Conservation (phyloP, 2,113 vertebrate genomes). For the Saccopteryx leptura region DNA sequence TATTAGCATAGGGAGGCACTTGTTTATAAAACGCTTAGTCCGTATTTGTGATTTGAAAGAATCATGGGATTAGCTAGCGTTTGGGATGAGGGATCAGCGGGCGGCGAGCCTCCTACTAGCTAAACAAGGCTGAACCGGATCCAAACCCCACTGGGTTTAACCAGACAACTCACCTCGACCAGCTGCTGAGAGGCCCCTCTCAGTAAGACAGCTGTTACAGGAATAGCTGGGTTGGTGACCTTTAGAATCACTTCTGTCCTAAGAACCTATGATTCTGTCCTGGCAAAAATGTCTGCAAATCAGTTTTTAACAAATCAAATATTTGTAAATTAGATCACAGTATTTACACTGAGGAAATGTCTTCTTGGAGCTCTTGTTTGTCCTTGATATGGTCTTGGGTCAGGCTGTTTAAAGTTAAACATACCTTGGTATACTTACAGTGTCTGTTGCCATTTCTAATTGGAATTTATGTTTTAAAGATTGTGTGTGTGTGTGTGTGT, state of each 20-base stretch:
- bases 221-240: not conserved
- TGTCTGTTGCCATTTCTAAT: not conserved
- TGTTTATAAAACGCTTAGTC: not conserved
- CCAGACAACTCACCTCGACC: not conserved
- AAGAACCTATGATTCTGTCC: not conserved
- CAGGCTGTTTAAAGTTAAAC: not conserved
- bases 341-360: not conserved
- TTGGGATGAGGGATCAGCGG: not conserved
- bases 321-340: not conserved
- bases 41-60: not conserved
- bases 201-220: not conserved
- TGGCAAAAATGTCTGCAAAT: not conserved
- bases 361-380: not conserved
- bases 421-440: not conserved
- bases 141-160: not conserved
- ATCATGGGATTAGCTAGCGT: not conserved
- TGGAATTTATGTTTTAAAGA: not conserved
- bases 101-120: not conserved
- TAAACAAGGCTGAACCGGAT: not conserved
- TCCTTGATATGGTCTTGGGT: not conserved
- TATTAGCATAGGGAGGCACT: not conserved
- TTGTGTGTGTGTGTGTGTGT: not conserved
- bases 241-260: not conserved
- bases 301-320: not conserved
- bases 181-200: not conserved